Evolutionary conservation across 2,113 vertebrate genomes (phyloP).

Genomic region (Python bivittatus): DNA sequence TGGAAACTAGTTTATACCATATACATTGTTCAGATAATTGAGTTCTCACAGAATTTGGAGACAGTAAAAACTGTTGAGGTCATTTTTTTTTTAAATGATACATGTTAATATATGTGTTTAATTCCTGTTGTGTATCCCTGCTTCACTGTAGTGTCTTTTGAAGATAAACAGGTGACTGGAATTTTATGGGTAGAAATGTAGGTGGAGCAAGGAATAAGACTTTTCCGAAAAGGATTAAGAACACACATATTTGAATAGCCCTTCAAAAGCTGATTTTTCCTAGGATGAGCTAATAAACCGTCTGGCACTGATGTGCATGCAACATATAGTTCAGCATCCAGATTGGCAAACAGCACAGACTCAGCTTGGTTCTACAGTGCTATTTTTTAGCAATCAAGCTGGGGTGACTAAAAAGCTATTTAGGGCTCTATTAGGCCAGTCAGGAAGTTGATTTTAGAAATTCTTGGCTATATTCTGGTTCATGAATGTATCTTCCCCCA

Average conservation of each 20-base stretch:
- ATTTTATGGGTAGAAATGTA: background rate
- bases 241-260: background rate
- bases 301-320: background rate
- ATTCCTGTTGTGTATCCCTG: background rate
- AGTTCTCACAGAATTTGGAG: background rate
- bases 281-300: background rate
- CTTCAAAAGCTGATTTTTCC: background rate
- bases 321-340: background rate
- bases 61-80: background rate
- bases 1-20: background rate
- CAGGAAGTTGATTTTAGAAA: background rate
- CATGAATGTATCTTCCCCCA: background rate
- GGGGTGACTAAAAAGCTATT: background rate
- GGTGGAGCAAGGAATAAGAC: background rate
- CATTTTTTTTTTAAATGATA: background rate
- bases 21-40: background rate
- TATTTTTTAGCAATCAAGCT: background rate
- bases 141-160: background rate
- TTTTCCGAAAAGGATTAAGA: background rate
- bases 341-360: background rate
- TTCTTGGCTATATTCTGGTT: background rate
- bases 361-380: background rate
- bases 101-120: background rate
- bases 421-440: background rate
- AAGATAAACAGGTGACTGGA: background rate